A percentile compares a stretch with the other conserved stretches of the same genome.
These are phyloP conservation scores for Labeo catla DNA, from an alignment of 2,113 vertebrate genomes.

Conservation along the genomic window DNA sequence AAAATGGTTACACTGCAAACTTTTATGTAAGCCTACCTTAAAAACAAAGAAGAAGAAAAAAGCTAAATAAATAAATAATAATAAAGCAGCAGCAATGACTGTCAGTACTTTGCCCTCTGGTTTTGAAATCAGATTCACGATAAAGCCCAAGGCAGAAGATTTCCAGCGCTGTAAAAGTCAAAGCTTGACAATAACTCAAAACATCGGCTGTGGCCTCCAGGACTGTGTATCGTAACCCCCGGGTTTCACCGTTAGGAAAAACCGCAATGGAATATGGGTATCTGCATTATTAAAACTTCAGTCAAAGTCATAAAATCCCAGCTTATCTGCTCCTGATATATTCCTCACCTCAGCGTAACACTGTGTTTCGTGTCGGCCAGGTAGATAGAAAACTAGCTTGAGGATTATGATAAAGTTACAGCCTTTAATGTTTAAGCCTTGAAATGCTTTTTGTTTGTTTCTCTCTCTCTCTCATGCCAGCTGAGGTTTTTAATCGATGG, in stretches of 20 bases:
- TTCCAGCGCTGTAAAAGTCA: constrained; percentile 21
- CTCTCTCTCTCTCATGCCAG: neutral
- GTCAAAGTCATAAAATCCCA: constrained; percentile 1
- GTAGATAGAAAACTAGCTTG: constrained; percentile 16
- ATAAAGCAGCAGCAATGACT: neutral
- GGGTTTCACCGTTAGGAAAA: neutral
- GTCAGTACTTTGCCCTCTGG: neutral
- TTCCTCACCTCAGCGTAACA: neutral
- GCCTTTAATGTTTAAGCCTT: constrained; percentile 25
- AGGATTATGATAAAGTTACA: constrained; percentile 13
- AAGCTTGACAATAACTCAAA: constrained; percentile 9
- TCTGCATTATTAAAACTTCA: constrained; percentile 18
- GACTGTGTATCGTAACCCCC: neutral
- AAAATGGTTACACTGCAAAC: neutral
- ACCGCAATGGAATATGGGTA: neutral
- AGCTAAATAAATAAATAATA: neutral
- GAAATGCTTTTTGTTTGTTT: constrained; percentile 5
- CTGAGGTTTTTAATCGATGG: neutral
- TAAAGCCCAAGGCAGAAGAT: neutral
- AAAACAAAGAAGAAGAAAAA: neutral
- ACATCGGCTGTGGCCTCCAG: constrained; percentile 1
- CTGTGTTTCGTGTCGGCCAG: constrained; percentile 6
- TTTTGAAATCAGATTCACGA: neutral
- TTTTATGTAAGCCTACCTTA: neutral
- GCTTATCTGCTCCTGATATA: constrained; percentile 1